Evolutionary conservation across 2,113 vertebrate genomes (phyloP), one percentile per base, ranked within the genome.

Genomic region (Pangasianodon hypophthalmus): DNA sequence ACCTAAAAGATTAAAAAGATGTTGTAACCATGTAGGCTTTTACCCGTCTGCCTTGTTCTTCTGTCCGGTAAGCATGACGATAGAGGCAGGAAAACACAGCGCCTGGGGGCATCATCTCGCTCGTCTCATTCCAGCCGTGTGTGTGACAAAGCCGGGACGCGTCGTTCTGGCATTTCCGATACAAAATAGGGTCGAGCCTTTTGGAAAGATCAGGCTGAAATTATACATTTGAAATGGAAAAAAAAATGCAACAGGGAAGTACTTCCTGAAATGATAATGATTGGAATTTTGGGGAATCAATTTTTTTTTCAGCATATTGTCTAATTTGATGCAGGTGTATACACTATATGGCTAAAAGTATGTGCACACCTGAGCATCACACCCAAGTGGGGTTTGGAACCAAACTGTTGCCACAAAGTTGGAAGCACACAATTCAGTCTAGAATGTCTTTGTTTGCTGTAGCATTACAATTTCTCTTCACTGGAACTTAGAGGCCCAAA

Each of bases 21-120:
- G 7, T n/a, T 9, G 16, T 32, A 10, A 56, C 9, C 14, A 13
- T 29, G 46, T 16, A 16, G 21, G 44, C 18, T 10, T 96, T 91
- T 91, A 98, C 97, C 96, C 97, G 94, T 90, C 97, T 95, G 13
- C 97, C 97, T 60, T 98, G 97, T 56, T 97, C 97, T 93, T 98
- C 97, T 1, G 97, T 97, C 29, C 97, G 97, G 91, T 98, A 98
- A 0, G 97, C 97, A 0, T 98, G 97, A 71, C 97, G 95, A 81
- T 98, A 98, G 44, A 98, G 92, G 91, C 97, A 98, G 88, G 97
- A 98, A 90, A 98, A 98, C 11, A 98, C 96, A 5, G 97, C 97
- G 24, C 97, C 97, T 0, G 97, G 94, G 24, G 97, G 97, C 94
- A 98, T 97, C 73, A 96, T 92, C 91, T 98, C 97, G 19, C 95